Evolutionary conservation across 2,113 vertebrate genomes (phyloP).

Genomic region (Gobius niger): DNA sequence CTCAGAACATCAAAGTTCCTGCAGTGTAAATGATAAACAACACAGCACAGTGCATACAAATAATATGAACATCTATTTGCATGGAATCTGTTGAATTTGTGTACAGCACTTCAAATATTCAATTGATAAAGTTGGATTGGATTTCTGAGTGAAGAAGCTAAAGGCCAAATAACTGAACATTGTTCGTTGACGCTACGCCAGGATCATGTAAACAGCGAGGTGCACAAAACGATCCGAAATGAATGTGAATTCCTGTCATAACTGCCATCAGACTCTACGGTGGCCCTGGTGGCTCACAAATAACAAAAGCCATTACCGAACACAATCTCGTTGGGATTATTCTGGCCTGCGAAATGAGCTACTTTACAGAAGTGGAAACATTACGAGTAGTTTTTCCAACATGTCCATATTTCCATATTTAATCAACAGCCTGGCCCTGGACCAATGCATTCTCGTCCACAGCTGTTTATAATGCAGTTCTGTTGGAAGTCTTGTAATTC

Average conservation of each 20-base stretch:
- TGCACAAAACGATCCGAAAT: neutral
- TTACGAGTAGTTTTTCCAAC: neutral
- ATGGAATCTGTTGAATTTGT: no score
- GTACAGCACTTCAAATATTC: no score
- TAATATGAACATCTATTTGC: no score
- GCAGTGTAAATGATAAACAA: no score
- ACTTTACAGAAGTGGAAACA: neutral
- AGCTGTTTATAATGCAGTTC: neutral
- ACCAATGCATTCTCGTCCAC: neutral
- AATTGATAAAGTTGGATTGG: no score
- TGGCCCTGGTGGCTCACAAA: constrained; percentile 2
- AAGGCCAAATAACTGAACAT: no score
- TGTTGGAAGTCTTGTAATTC: constrained; percentile 1
- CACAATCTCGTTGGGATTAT: neutral
- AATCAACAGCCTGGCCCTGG: neutral
- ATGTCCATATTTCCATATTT: neutral
- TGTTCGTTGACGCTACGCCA: no score
- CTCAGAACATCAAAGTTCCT: no score
- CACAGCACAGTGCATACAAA: no score
- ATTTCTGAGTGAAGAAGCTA: no score
- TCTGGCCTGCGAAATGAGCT: neutral
- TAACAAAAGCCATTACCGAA: neutral
- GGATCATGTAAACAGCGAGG: no score
- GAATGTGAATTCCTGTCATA: neutral
- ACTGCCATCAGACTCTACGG: neutral